Conservation (phyloP, 2,888 invertebrate genomes). For the Lysandra coridon region DNA sequence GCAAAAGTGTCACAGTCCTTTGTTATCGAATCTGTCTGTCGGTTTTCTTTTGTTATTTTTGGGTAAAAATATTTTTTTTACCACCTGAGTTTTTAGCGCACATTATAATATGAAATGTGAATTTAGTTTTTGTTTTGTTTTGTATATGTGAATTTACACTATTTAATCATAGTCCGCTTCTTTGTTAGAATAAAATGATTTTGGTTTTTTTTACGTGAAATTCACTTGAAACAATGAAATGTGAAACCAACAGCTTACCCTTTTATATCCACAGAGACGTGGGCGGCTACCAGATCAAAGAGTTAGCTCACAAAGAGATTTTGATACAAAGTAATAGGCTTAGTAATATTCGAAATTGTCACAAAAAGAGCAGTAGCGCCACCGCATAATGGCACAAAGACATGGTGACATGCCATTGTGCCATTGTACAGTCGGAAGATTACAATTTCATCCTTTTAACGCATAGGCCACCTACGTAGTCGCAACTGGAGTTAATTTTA, state of each 20-base stretch:
- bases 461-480: slow-evolving; percentile 25
- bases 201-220: not conserved
- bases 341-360: slow-evolving; percentile 28
- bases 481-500: slow-evolving; percentile 28
- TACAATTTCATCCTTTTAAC: slow-evolving; percentile 28
- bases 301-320: not conserved
- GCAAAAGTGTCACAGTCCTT: slow-evolving; percentile 20
- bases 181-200: not conserved
- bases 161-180: not conserved
- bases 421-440: slow-evolving; percentile 36
- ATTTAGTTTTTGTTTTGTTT: no score
- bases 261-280: not conserved
- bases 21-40: not conserved
- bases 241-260: not conserved
- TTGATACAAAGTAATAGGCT: slow-evolving; percentile 29
- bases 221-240: not conserved
- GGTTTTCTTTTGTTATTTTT: not conserved
- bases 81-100: not conserved
- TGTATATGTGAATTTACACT: not conserved
- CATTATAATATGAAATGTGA: not conserved
- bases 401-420: slow-evolving; percentile 61
- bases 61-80: not conserved
- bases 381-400: slow-evolving; percentile 59
- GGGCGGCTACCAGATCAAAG: not conserved
- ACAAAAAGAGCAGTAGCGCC: slow-evolving; percentile 74